A percentile compares a stretch with the other conserved stretches of the same genome.
These are phyloP conservation scores for Buphagus erythrorhynchus DNA, from an alignment of 2,797 vertebrate species.

Conservation along the genomic window DNA sequence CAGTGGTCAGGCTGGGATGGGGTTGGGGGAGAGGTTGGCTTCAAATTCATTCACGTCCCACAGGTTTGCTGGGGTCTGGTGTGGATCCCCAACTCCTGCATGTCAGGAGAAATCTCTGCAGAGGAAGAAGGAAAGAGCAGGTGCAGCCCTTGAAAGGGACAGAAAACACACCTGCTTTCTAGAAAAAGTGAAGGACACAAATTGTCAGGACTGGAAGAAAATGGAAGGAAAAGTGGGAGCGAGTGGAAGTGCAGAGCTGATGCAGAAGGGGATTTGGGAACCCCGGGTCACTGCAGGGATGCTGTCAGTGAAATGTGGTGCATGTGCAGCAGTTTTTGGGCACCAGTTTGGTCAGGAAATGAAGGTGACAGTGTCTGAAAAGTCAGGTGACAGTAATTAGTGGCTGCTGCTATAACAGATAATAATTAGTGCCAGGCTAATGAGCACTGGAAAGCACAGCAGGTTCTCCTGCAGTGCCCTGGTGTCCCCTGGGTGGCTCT, in stretches of 20 bases:
- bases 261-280: background rate
- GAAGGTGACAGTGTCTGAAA: background rate
- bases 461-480: background rate
- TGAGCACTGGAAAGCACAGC: fast-evolving
- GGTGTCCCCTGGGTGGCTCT: fast-evolving
- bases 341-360: fast-evolving
- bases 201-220: background rate
- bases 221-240: background rate
- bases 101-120: too few species aligned
- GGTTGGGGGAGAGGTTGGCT: too few species aligned
- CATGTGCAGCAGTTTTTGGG: fast-evolving
- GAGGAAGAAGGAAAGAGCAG: background rate
- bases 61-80: fast-evolving
- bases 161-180: background rate
- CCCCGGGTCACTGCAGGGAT: fast-evolving
- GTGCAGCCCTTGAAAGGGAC: background rate
- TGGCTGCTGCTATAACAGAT: fast-evolving
- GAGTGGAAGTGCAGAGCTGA: background rate
- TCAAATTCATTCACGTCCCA: background rate
- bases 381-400: fast-evolving
- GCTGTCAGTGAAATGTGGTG: fast-evolving
- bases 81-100: fast-evolving
- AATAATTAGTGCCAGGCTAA: background rate
- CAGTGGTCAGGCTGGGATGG: background rate
- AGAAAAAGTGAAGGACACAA: background rate